These are phyloP conservation scores for Heliconius hortense DNA, from an alignment of 2,888 invertebrate species.

Conservation along the genomic window DNA sequence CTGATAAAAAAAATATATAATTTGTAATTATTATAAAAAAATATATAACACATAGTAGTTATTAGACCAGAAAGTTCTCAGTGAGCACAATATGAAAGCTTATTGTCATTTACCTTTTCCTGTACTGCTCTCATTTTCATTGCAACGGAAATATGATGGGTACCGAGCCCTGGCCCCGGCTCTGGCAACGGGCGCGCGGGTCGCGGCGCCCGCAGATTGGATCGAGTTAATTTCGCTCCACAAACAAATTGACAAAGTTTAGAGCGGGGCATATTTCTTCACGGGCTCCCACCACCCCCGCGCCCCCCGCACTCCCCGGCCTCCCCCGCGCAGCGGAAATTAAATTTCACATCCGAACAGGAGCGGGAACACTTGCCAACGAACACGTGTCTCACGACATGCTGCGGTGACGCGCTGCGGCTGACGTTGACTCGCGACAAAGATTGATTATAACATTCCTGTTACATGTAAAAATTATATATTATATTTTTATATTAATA, in stretches of 20 bases:
- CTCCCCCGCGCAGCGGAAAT: conserved; percentile 77
- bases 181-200: conserved; percentile 63
- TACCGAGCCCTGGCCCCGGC: conserved; percentile 49
- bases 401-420: conserved; percentile 53
- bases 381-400: conserved; percentile 64
- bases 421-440: conserved; percentile 50
- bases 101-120: conserved; percentile 52
- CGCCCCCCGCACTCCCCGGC: conserved; percentile 69
- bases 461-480: conserved; percentile 1
- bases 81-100: neutral
- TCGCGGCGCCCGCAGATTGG: conserved; percentile 77
- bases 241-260: conserved; percentile 83
- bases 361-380: conserved; percentile 71
- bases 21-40: neutral
- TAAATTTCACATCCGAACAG: conserved; percentile 82
- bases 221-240: conserved; percentile 82
- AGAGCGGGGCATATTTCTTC: conserved; percentile 81
- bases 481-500: neutral
- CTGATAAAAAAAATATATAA: neutral
- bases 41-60: neutral
- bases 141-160: conserved; percentile 64
- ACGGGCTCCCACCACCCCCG: conserved; percentile 59
- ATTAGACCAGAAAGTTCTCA: neutral
- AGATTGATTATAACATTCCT: conserved; percentile 56
- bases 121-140: conserved; percentile 50